These are phyloP conservation scores for Lysandra bellargus DNA, from an alignment of 2,888 invertebrate species.

Conservation along the genomic window DNA sequence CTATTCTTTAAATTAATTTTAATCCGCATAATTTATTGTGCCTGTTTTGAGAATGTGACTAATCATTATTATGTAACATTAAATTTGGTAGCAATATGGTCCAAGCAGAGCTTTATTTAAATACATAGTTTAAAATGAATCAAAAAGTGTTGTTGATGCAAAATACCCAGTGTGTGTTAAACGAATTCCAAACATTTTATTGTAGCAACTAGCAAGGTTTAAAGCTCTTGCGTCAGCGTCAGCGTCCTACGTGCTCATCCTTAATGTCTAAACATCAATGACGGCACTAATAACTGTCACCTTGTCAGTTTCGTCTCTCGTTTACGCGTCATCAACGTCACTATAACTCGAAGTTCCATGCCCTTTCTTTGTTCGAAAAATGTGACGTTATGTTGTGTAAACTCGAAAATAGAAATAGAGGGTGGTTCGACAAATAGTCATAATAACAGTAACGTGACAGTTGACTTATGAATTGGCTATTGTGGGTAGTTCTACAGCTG, in stretches of 20 bases:
- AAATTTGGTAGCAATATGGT: no score
- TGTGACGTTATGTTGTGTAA: conserved; percentile 42
- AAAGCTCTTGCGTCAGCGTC: neutral
- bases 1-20: neutral
- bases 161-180: no score
- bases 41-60: no score
- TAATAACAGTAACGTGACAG: conserved; percentile 57
- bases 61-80: no score
- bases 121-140: no score
- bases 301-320: conserved; percentile 63
- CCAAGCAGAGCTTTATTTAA: no score
- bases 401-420: conserved; percentile 45
- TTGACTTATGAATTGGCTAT: conserved; percentile 45
- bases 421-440: conserved; percentile 58
- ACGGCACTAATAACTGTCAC: conserved; percentile 73
- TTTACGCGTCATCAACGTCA: conserved; percentile 65
- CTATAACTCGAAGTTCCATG: conserved; percentile 75
- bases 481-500: neutral
- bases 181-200: no score
- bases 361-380: conserved; percentile 75
- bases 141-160: no score
- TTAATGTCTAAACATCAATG: conserved; percentile 51
- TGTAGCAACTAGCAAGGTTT: neutral
- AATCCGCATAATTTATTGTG: no score
- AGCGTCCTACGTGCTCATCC: neutral